A percentile compares a stretch with the other conserved stretches of the same genome.
phyloP scores from a whole-genome alignment of 2,113 vertebrate genomes.

The Castor canadensis region DNA sequence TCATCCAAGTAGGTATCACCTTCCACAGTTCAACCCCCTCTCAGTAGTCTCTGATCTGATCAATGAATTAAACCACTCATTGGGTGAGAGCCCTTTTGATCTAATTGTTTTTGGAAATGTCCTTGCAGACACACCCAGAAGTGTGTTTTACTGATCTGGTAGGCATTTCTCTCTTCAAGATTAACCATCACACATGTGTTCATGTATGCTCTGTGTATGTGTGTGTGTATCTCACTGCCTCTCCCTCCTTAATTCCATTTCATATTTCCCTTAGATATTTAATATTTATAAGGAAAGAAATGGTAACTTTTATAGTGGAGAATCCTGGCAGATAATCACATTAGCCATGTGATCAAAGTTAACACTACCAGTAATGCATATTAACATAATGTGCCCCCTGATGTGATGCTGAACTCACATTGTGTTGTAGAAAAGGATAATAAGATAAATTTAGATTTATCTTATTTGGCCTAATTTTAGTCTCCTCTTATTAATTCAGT shows the following conservation, averaged over 20 bases:
- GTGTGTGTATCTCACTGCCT: neutral
- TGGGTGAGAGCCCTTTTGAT: neutral
- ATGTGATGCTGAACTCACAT: neutral
- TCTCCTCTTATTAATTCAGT: neutral
- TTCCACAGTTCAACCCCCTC: neutral
- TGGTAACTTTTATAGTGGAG: neutral
- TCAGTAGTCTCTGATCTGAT: neutral
- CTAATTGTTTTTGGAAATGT: neutral
- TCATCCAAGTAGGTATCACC: neutral
- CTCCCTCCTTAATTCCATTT: neutral
- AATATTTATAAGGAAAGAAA: neutral
- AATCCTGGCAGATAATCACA: neutral
- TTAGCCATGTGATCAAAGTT: neutral
- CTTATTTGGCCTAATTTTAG: constrained; percentile 22
- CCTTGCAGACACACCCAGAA: neutral
- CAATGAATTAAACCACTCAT: neutral
- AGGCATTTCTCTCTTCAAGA: neutral
- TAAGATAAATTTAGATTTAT: constrained; percentile 19
- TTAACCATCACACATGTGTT: neutral
- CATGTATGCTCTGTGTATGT: neutral
- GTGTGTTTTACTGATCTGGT: neutral
- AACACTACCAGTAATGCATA: neutral
- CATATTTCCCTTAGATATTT: constrained; percentile 47
- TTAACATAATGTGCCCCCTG: neutral
- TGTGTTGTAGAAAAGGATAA: constrained; percentile 15